Conservation (phyloP, 2,888 invertebrate genomes). For the Habroteleia sp. region DNA sequence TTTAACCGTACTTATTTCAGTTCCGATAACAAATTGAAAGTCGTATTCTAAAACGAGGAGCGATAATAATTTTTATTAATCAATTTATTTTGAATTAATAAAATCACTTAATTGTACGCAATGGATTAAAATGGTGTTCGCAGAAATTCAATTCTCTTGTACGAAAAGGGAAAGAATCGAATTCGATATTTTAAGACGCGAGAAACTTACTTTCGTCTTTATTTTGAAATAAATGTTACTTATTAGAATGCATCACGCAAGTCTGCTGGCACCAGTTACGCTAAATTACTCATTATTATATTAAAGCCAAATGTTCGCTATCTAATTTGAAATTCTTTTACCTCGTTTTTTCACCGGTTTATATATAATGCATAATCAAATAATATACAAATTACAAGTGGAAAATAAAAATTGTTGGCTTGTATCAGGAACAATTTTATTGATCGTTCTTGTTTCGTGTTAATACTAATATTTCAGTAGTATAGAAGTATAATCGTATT, state of each 20-base stretch:
- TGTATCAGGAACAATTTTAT: slow-evolving; percentile 34
- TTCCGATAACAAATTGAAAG: too few relatives aligned
- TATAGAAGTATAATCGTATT: slow-evolving; percentile 30
- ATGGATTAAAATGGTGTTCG: not conserved
- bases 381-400: slow-evolving; percentile 50
- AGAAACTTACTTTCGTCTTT: slow-evolving; percentile 36
- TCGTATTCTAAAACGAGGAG: too few relatives aligned
- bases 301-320: slow-evolving; percentile 48
- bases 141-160: slow-evolving; percentile 6
- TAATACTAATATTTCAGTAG: slow-evolving; percentile 31
- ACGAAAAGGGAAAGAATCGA: slow-evolving; percentile 12
- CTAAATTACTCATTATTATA: slow-evolving; percentile 59
- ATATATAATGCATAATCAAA: slow-evolving; percentile 19
- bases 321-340: slow-evolving; percentile 41
- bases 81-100: slow-evolving; percentile 1
- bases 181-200: slow-evolving; percentile 29
- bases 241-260: slow-evolving; percentile 61
- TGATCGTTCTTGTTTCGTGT: slow-evolving; percentile 42
- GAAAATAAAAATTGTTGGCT: slow-evolving; percentile 32
- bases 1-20: too few relatives aligned
- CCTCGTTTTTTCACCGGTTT: not conserved
- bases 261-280: slow-evolving; percentile 40
- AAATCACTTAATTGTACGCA: not conserved
- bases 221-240: slow-evolving; percentile 48
- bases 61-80: too few relatives aligned